phyloP scores from a whole-genome alignment of 1,140 invertebrate species.

The Drosophila bifasciata region DNA sequence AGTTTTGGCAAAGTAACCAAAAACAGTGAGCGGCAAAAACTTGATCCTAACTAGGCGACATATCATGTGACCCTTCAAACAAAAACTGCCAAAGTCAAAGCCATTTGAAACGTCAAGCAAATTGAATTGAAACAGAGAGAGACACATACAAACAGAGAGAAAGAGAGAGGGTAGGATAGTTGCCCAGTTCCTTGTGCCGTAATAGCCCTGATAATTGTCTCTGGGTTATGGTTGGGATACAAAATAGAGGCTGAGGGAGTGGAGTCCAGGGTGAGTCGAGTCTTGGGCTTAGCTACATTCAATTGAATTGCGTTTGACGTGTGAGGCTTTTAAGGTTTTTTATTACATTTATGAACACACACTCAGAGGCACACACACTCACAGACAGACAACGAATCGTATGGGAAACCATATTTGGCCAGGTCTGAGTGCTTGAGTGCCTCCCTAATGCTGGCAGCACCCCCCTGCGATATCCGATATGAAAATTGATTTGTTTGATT shows the following conservation, averaged over 20 bases:
- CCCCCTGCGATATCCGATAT: constrained; percentile 57
- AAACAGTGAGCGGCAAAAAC: constrained; percentile 46
- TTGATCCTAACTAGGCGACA: constrained; percentile 56
- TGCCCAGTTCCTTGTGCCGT: constrained; percentile 2
- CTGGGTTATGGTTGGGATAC: constrained; percentile 29
- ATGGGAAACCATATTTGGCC: not conserved
- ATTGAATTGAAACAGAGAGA: constrained; percentile 41
- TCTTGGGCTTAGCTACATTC: not conserved
- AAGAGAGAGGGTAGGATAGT: not conserved
- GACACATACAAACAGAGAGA: not conserved
- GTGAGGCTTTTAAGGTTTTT: constrained; percentile 80
- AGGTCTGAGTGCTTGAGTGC: constrained; percentile 6
- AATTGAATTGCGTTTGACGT: constrained; percentile 73
- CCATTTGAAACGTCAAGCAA: constrained; percentile 63
- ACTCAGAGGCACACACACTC: no score
- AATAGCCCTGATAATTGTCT: constrained; percentile 59
- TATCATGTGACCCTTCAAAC: constrained; percentile 60
- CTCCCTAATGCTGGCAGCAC: not conserved
- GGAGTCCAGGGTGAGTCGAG: no score
- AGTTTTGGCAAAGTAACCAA: constrained; percentile 49
- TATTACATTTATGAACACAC: constrained; percentile 72
- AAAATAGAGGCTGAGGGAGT: not conserved
- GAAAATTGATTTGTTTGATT: constrained; percentile 80
- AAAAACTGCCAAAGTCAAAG: constrained; percentile 48
- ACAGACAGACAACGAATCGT: constrained; percentile 8